phyloP scores from a whole-genome alignment of 2,113 vertebrate genomes.

The Onychorhynchus coronatus region DNA sequence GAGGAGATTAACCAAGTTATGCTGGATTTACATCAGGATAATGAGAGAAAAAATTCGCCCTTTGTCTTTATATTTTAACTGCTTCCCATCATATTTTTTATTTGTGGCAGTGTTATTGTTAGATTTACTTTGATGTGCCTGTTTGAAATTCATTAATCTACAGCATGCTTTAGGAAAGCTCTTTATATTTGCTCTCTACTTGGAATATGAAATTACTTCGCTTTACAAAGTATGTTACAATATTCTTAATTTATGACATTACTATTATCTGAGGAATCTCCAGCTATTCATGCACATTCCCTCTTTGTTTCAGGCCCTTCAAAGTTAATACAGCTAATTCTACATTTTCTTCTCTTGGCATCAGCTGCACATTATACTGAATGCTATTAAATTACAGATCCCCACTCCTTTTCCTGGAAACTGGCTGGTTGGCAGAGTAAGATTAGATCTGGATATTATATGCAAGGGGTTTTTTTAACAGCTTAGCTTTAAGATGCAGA shows the following conservation, averaged over 20 bases:
- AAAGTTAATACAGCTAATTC: slow-evolving; percentile 44
- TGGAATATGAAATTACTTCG: slow-evolving; percentile 42
- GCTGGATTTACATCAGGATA: neutral
- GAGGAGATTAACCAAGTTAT: neutral
- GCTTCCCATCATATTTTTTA: slow-evolving; percentile 35
- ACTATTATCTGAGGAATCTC: slow-evolving; percentile 54
- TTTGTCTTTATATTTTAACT: slow-evolving; percentile 19
- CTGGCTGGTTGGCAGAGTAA: slow-evolving; percentile 3
- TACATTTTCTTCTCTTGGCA: slow-evolving; percentile 43
- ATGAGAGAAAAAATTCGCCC: neutral
- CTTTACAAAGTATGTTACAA: slow-evolving; percentile 43
- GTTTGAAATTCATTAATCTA: slow-evolving; percentile 53
- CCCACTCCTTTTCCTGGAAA: slow-evolving; percentile 19
- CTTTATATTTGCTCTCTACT: slow-evolving; percentile 41
- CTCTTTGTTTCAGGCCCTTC: slow-evolving; percentile 50
- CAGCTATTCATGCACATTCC: slow-evolving; percentile 32
- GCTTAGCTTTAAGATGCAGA: slow-evolving; percentile 2
- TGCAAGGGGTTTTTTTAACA: neutral
- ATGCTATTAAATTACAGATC: slow-evolving; percentile 37
- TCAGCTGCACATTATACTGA: neutral
- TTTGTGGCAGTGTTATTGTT: slow-evolving; percentile 47
- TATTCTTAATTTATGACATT: slow-evolving; percentile 55
- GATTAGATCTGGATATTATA: slow-evolving; percentile 20
- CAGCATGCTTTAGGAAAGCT: slow-evolving; percentile 15
- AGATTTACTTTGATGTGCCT: slow-evolving; percentile 56